Conservation (phyloP, 2,797 vertebrate species). For the Pitangus sulphuratus region DNA sequence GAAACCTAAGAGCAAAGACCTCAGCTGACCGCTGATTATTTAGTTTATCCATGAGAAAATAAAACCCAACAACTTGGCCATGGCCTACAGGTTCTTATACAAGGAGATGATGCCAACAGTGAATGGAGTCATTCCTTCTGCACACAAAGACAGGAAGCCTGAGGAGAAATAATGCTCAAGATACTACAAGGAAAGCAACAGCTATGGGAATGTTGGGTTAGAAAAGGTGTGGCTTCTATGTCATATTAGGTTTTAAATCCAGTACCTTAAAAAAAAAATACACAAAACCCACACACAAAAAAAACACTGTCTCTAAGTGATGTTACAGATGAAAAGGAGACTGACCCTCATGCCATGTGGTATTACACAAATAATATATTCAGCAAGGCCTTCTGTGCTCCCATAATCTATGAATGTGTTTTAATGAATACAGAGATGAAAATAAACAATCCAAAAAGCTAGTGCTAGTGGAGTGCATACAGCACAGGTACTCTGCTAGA, state of each 20-base stretch:
- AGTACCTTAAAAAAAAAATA: not conserved
- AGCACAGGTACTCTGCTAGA: not conserved
- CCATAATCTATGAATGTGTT: not conserved
- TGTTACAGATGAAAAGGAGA: not conserved
- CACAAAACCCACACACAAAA: not conserved
- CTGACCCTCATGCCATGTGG: not conserved
- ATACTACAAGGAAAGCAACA: not conserved
- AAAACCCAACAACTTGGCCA: not conserved
- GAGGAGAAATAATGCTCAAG: not conserved
- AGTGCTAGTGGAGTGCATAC: not conserved
- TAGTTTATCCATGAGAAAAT: not conserved
- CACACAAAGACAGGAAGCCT: constrained; percentile 28
- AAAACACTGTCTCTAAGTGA: not conserved
- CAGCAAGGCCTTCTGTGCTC: not conserved
- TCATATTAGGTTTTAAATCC: not conserved
- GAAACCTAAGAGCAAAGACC: not conserved
- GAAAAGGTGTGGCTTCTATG: not conserved
- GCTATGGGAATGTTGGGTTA: not conserved
- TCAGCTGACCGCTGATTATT: not conserved
- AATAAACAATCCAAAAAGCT: not conserved
- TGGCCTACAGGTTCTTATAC: not conserved
- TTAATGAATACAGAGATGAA: not conserved
- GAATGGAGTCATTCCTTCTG: not conserved
- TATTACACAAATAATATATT: not conserved
- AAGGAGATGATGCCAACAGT: not conserved